Conservation (phyloP, 2,113 vertebrate species). For the Rhabdomys dilectus region DNA sequence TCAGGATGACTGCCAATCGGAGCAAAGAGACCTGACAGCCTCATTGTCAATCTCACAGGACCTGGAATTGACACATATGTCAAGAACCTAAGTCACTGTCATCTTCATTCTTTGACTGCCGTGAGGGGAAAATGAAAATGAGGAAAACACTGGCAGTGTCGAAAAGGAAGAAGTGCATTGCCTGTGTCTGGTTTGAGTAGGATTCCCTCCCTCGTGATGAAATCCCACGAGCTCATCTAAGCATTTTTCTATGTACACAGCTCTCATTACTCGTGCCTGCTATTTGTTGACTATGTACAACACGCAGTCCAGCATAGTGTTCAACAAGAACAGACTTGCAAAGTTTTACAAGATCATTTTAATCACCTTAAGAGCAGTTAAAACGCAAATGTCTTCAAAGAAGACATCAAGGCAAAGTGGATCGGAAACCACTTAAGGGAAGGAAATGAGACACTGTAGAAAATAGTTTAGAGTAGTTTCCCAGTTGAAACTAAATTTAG, state of each 20-base stretch:
- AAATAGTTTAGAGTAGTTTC: background rate
- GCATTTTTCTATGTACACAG: background rate
- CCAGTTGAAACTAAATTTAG: constrained; percentile 22
- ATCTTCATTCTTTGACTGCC: constrained; percentile 55
- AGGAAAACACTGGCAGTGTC: background rate
- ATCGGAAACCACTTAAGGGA: background rate
- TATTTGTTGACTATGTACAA: constrained; percentile 11
- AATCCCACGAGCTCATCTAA: constrained; percentile 16
- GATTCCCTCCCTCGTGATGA: background rate
- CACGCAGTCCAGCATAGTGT: background rate
- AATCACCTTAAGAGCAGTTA: background rate
- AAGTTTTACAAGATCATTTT: constrained; percentile 18
- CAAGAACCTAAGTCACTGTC: constrained; percentile 47
- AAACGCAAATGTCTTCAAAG: background rate
- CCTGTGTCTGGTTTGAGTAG: background rate
- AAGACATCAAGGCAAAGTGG: background rate
- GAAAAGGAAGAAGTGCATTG: background rate
- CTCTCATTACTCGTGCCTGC: background rate
- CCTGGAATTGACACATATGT: background rate
- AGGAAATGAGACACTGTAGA: background rate
- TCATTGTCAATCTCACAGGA: background rate
- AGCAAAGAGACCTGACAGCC: background rate
- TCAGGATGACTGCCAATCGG: constrained; percentile 1
- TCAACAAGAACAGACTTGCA: background rate
- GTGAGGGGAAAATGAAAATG: constrained; percentile 38